Conservation (phyloP, 2,888 invertebrate genomes). For the Chironomus riparius region DNA sequence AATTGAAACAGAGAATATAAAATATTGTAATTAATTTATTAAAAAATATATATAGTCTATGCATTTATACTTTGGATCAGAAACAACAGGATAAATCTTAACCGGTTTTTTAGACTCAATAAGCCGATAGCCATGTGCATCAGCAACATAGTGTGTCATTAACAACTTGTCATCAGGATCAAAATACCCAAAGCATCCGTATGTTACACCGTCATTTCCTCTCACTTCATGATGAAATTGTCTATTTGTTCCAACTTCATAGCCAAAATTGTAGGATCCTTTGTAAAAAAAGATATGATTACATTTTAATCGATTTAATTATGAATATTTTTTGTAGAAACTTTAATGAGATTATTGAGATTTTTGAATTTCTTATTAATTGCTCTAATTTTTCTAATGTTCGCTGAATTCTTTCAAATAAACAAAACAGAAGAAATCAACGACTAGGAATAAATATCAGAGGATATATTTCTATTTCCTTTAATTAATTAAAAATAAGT, state of each 20-base stretch:
- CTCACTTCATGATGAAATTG: constrained; percentile 72
- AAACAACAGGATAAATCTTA: not conserved
- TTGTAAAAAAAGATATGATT: no score
- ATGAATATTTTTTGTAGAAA: no score
- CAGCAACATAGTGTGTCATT: constrained; percentile 68
- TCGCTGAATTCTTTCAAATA: no score
- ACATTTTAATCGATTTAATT: no score
- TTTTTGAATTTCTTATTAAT: no score
- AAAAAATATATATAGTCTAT: not conserved
- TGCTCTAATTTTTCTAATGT: no score
- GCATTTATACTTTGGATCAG: not conserved
- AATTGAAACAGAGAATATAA: not conserved
- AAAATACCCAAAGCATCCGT: constrained; percentile 71
- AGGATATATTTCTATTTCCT: not conserved
- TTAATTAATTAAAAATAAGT: not conserved
- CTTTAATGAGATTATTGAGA: not conserved
- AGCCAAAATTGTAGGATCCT: constrained; percentile 67
- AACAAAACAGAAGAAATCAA: no score
- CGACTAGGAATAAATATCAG: not conserved
- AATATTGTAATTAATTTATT: not conserved
- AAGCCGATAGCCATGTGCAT: constrained; percentile 67
- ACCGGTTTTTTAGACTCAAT: constrained; percentile 48
- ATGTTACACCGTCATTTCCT: constrained; percentile 67
- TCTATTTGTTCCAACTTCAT: constrained; percentile 63
- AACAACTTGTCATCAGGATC: constrained; percentile 55